Percentiles rank a stretch among this genome's conserved stretches.
These are phyloP conservation scores for Dicyrtomina minuta DNA, from an alignment of 2,888 invertebrate species.

Conservation along the genomic window DNA sequence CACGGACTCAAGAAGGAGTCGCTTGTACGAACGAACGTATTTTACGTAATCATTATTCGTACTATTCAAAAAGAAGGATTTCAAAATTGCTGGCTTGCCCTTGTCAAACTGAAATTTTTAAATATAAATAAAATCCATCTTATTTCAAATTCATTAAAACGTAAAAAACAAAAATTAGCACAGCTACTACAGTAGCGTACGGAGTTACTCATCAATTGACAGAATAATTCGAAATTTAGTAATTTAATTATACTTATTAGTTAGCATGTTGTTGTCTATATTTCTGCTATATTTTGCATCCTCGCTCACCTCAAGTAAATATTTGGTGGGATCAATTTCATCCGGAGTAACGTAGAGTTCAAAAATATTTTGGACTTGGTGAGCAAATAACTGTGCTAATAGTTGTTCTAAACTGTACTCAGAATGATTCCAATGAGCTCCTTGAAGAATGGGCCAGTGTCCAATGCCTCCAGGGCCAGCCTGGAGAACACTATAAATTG, in stretches of 20 bases:
- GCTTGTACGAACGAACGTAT: constrained; percentile 58
- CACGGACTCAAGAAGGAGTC: constrained; percentile 58
- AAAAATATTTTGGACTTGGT: constrained; percentile 57
- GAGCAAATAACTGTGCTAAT: constrained; percentile 55
- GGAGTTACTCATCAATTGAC: too few species aligned
- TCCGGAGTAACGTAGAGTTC: constrained; percentile 57
- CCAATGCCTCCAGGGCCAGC: constrained; percentile 54
- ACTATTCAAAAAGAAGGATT: constrained; percentile 59
- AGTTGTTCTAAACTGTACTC: constrained; percentile 55
- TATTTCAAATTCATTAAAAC: too few species aligned
- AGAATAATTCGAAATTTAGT: too few species aligned
- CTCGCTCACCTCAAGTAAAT: constrained; percentile 59
- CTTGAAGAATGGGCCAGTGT: constrained; percentile 55
- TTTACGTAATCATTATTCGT: constrained; percentile 56
- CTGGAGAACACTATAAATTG: constrained; percentile 55
- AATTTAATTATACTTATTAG: too few species aligned
- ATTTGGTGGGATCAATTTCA: constrained; percentile 58
- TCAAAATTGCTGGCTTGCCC: constrained; percentile 57
- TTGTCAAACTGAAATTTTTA: constrained; percentile 58
- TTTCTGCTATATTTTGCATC: too few species aligned
- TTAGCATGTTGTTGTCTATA: too few species aligned
- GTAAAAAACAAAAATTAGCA: too few species aligned
- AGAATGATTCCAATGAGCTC: constrained; percentile 53
- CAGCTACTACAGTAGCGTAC: too few species aligned
- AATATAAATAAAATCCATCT: too few species aligned